phyloP scores from a whole-genome alignment of 2,888 invertebrate genomes.

The Bembecia ichneumoniformis region DNA sequence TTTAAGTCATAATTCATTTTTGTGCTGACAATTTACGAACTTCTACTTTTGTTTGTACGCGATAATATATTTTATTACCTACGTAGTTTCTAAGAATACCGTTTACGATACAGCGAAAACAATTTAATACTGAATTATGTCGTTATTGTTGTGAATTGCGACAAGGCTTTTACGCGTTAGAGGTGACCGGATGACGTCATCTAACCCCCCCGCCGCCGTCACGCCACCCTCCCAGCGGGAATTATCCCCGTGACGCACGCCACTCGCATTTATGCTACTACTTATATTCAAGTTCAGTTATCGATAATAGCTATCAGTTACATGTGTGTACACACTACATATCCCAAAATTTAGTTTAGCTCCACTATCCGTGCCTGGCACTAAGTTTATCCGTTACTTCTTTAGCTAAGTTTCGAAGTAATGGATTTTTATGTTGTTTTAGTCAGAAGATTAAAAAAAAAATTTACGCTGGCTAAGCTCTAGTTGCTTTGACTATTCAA shows the following conservation, averaged over 20 bases:
- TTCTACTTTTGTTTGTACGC: too few species aligned
- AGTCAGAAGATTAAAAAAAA: too few species aligned
- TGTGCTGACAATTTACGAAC: too few species aligned
- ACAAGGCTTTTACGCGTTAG: conserved; percentile 8
- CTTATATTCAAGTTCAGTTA: background rate
- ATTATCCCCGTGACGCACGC: conserved; percentile 47
- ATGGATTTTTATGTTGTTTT: too few species aligned
- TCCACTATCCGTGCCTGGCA: background rate
- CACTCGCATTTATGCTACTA: conserved; percentile 15
- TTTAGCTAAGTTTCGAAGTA: too few species aligned
- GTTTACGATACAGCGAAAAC: conserved; percentile 2
- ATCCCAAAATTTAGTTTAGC: background rate
- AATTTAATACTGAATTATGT: conserved; percentile 1
- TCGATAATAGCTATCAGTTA: background rate
- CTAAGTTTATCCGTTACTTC: background rate
- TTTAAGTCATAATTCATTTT: too few species aligned
- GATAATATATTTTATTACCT: too few species aligned
- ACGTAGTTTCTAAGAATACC: background rate
- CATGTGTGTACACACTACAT: background rate
- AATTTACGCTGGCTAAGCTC: too few species aligned
- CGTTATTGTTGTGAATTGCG: conserved; percentile 15
- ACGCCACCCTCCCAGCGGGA: conserved; percentile 21
- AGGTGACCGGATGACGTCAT: conserved; percentile 33
- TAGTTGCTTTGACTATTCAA: too few species aligned
- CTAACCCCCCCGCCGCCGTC: conserved; percentile 12